Percentiles rank a stretch among this genome's conserved stretches.
Evolutionary conservation across 2,888 invertebrate genomes (phyloP).

Genomic region (Copidosoma aretas): DNA sequence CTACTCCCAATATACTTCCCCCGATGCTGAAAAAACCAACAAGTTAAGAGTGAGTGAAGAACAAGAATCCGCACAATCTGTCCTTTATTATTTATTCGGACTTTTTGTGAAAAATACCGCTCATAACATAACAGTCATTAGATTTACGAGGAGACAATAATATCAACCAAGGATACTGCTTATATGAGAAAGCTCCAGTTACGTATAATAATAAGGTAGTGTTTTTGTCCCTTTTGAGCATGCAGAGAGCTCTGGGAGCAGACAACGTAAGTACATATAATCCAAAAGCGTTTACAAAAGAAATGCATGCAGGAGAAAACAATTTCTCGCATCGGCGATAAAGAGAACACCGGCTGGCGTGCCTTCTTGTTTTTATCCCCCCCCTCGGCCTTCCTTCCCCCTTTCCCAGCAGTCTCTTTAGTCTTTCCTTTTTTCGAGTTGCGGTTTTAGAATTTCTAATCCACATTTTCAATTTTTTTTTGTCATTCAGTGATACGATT

Average conservation of each 20-base stretch:
- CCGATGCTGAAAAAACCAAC: too few relatives aligned
- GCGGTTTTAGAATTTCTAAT: not conserved
- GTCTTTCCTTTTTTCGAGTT: not conserved
- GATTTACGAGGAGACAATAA: too few relatives aligned
- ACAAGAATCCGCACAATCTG: too few relatives aligned
- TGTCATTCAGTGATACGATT: too few relatives aligned
- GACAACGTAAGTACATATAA: not conserved
- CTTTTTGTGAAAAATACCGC: too few relatives aligned
- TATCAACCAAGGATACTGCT: too few relatives aligned
- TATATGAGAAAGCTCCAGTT: not conserved
- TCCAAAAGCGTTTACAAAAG: not conserved
- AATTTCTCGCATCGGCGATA: constrained; percentile 23
- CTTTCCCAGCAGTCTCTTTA: not conserved
- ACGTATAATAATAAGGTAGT: not conserved
- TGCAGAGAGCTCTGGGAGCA: not conserved
- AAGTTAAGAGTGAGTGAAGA: too few relatives aligned
- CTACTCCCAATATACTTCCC: too few relatives aligned
- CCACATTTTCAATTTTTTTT: not conserved
- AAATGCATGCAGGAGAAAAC: constrained; percentile 21
- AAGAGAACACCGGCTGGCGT: constrained; percentile 15
- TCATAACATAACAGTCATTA: too few relatives aligned
- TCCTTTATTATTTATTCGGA: too few relatives aligned
- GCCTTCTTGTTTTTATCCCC: not conserved
- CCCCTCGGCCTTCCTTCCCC: not conserved
- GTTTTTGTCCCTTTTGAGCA: not conserved